These are phyloP conservation scores for Dysmachus trigonus DNA, from an alignment of 2,888 invertebrate species.

Conservation along the genomic window DNA sequence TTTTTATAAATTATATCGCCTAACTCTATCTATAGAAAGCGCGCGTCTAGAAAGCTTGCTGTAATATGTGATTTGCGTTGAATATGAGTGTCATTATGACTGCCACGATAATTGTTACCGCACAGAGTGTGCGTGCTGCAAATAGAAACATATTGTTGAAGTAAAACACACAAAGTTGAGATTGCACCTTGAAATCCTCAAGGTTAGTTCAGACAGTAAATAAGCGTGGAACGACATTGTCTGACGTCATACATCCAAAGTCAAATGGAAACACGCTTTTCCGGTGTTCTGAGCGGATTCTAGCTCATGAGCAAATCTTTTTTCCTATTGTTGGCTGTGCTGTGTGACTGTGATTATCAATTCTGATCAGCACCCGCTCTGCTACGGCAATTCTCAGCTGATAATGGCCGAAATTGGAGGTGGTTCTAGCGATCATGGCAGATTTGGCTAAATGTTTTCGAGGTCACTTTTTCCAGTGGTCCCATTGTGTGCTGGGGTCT, in stretches of 20 bases:
- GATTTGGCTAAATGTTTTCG: conserved; percentile 19
- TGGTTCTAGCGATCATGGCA: conserved; percentile 7
- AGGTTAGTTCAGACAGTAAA: conserved; percentile 31
- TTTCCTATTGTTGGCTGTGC: background rate
- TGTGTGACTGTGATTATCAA: background rate
- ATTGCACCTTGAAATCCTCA: conserved; percentile 46
- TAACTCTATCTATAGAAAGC: background rate
- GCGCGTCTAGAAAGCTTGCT: background rate
- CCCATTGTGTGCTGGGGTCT: background rate
- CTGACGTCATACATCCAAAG: conserved; percentile 33
- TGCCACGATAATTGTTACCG: conserved; percentile 2
- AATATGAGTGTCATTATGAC: background rate
- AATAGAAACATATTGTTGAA: conserved; percentile 16
- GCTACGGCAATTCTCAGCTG: background rate
- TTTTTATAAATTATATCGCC: background rate
- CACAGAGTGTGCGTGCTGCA: conserved; percentile 19
- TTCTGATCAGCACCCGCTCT: background rate
- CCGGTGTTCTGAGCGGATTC: conserved; percentile 36
- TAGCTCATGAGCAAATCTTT: background rate
- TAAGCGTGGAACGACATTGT: background rate
- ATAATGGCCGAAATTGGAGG: conserved; percentile 23
- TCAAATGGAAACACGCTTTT: conserved; percentile 36
- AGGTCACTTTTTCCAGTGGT: conserved; percentile 22
- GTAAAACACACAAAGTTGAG: conserved; percentile 26
- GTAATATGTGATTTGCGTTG: background rate